Conservation (phyloP, 2,113 vertebrate species). For the Hyperopisus bebe region DNA sequence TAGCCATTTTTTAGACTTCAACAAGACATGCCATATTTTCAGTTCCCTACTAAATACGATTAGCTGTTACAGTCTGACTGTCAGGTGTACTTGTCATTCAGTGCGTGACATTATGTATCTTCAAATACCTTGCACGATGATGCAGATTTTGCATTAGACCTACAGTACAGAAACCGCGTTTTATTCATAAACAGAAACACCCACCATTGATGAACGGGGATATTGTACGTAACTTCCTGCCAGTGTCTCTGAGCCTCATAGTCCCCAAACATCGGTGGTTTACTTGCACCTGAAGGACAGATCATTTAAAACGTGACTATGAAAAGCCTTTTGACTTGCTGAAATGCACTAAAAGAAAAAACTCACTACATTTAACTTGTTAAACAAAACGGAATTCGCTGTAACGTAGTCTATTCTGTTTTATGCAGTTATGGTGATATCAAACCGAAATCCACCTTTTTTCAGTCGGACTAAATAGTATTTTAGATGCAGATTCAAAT, state of each 20-base stretch:
- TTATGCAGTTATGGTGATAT: neutral
- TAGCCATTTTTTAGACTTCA: neutral
- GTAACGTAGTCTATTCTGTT: neutral
- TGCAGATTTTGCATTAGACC: neutral
- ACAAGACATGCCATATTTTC: neutral
- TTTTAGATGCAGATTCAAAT: neutral
- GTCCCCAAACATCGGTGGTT: constrained; percentile 88
- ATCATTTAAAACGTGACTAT: neutral
- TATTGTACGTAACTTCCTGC: constrained; percentile 93
- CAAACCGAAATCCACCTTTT: neutral
- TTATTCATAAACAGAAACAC: constrained; percentile 32
- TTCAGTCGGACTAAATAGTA: neutral
- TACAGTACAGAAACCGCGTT: neutral
- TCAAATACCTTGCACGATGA: neutral
- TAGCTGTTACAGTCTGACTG: neutral
- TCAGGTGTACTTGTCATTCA: neutral
- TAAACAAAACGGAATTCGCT: neutral
- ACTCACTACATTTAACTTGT: neutral
- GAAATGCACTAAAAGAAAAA: neutral
- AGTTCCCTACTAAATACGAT: neutral
- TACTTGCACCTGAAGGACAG: constrained; percentile 73
- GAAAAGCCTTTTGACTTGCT: neutral
- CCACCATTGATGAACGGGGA: constrained; percentile 83
- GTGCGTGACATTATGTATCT: neutral
- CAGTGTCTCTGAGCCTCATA: constrained; percentile 98